Conservation (phyloP, 2,888 invertebrate genomes). For the Pterostichus madidus region DNA sequence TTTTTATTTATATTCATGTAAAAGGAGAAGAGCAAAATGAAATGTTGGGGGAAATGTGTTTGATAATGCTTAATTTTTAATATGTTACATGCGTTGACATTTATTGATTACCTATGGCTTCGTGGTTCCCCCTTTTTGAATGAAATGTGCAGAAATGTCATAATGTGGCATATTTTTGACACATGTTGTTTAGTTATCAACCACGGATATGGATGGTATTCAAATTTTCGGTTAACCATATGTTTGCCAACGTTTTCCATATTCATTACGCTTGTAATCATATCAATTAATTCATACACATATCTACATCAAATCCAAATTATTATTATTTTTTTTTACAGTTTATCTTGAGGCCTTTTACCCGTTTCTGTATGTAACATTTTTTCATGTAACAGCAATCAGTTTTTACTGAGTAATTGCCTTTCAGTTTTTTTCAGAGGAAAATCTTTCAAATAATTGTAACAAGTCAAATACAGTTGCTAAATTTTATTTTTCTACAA, state of each 20-base stretch:
- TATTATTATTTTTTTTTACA: no score
- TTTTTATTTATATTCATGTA: no score
- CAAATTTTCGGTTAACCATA: slow-evolving; percentile 13
- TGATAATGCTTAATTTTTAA: slow-evolving; percentile 8
- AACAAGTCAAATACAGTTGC: no score
- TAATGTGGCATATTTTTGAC: slow-evolving; percentile 44
- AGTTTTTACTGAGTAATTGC: no score
- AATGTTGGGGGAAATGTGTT: no score
- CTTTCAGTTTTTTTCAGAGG: no score
- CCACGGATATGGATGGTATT: slow-evolving; percentile 6
- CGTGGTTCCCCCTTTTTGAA: neutral
- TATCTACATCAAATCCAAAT: neutral
- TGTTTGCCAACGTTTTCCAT: slow-evolving; percentile 23
- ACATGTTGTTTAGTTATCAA: slow-evolving; percentile 36
- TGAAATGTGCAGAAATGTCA: slow-evolving; percentile 22
- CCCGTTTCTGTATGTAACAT: no score
- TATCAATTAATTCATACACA: neutral
- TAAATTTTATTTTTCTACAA: no score
- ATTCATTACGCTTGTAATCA: slow-evolving; percentile 13
- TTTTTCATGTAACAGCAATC: no score
- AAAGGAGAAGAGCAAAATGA: no score
- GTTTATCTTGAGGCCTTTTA: no score
- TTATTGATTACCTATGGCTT: slow-evolving; percentile 19
- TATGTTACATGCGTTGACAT: slow-evolving; percentile 24
- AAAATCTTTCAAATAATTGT: no score